These are phyloP conservation scores for Sesamia inferens DNA, from an alignment of 2,888 invertebrate genomes.

Conservation along the genomic window DNA sequence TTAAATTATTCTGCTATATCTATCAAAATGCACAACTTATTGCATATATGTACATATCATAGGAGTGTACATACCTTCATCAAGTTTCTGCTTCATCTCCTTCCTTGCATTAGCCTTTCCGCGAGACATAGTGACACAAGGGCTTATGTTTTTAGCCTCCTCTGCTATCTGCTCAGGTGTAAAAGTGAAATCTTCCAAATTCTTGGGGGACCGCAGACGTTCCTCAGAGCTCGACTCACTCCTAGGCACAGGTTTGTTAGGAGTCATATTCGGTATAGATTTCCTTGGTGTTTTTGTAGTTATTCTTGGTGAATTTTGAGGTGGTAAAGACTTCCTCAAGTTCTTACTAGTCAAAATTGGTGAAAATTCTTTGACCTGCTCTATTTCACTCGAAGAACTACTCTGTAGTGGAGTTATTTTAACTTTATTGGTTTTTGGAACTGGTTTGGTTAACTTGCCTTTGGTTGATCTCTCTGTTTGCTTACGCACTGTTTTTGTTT, in stretches of 20 bases:
- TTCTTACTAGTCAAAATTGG: constrained; percentile 43
- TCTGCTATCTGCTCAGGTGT: constrained; percentile 78
- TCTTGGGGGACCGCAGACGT: constrained; percentile 79
- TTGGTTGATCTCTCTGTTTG: constrained; percentile 54
- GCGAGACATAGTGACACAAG: constrained; percentile 90
- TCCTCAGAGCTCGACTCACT: constrained; percentile 84
- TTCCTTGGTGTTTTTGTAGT: constrained; percentile 58
- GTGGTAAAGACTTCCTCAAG: constrained; percentile 54
- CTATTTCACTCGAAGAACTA: constrained; percentile 68
- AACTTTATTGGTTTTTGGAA: constrained; percentile 43
- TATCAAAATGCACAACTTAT: background rate
- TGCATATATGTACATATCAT: background rate
- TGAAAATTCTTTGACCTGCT: constrained; percentile 35
- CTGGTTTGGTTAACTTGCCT: constrained; percentile 54
- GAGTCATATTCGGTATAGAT: constrained; percentile 66
- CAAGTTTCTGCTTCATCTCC: constrained; percentile 87
- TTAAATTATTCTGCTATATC: background rate
- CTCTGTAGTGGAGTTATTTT: constrained; percentile 42
- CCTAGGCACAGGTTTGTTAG: constrained; percentile 74
- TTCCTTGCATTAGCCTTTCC: constrained; percentile 90
- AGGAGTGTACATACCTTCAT: constrained; percentile 74
- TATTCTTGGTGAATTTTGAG: constrained; percentile 38
- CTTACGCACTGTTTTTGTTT: constrained; percentile 44
- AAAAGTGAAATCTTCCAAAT: constrained; percentile 55
- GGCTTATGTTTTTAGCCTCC: constrained; percentile 83